phyloP scores from a whole-genome alignment of 2,888 invertebrate species.

The Catocala fraxini region DNA sequence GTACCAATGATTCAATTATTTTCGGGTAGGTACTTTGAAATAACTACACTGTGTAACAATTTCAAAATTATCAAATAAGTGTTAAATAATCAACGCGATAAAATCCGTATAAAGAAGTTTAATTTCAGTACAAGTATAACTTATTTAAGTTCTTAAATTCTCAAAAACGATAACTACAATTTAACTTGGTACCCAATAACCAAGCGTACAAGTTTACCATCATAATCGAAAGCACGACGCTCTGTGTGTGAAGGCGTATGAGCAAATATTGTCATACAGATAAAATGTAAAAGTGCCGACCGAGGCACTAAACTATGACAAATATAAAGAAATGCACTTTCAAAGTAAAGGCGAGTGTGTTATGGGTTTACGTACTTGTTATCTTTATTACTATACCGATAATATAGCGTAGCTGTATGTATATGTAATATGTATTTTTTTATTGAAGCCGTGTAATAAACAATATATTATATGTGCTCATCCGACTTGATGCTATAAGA shows the following conservation, averaged over 20 bases:
- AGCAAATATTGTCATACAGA: slow-evolving; percentile 71
- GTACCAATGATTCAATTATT: too few relatives aligned
- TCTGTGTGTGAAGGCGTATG: slow-evolving; percentile 32
- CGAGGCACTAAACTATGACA: slow-evolving; percentile 63
- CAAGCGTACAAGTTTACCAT: slow-evolving; percentile 9
- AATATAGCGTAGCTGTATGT: background rate
- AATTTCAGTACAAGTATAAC: too few relatives aligned
- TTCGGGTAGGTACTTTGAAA: too few relatives aligned
- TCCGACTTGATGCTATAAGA: too few relatives aligned
- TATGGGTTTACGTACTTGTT: background rate
- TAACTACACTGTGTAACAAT: too few relatives aligned
- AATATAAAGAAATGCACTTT: slow-evolving; percentile 58
- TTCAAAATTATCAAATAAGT: too few relatives aligned
- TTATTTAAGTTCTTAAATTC: background rate
- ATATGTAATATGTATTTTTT: too few relatives aligned
- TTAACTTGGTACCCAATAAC: slow-evolving; percentile 4
- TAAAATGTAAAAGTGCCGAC: slow-evolving; percentile 70
- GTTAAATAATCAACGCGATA: too few relatives aligned
- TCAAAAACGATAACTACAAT: slow-evolving; percentile 14
- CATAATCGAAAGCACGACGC: slow-evolving; percentile 45
- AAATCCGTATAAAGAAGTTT: too few relatives aligned
- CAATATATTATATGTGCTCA: too few relatives aligned
- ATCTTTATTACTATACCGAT: slow-evolving; percentile 3
- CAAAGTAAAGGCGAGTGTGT: slow-evolving; percentile 26
- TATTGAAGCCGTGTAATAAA: too few relatives aligned